These are phyloP conservation scores for Lagodon rhomboides DNA, from an alignment of 2,797 vertebrate species.

Conservation along the genomic window DNA sequence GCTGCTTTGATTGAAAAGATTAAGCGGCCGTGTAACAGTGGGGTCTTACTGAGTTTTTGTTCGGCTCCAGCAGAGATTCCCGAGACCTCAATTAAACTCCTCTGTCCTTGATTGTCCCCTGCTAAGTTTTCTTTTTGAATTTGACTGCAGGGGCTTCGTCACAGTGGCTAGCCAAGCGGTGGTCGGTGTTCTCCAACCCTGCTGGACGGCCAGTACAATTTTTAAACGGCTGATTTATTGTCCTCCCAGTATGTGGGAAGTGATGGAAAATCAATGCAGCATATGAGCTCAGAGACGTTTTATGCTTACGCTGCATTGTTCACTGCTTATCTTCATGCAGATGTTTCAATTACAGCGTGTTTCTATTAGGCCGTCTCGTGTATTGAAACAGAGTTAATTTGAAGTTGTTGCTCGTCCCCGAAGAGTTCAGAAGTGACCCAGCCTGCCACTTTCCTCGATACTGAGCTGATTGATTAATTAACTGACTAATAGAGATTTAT, in stretches of 20 bases:
- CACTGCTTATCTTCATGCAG: conserved; percentile 58
- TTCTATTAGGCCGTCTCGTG: conserved; percentile 43
- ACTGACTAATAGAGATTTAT: conserved; percentile 64
- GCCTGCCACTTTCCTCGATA: conserved; percentile 18
- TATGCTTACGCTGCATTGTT: conserved; percentile 68
- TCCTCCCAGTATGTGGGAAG: conserved; percentile 52
- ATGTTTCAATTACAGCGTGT: conserved; percentile 59
- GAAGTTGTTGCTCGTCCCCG: conserved; percentile 39
- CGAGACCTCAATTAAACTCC: conserved; percentile 69
- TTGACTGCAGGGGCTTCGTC: conserved; percentile 44
- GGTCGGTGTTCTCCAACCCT: conserved; percentile 20
- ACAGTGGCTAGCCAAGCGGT: conserved; percentile 43
- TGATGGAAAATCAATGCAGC: conserved; percentile 75
- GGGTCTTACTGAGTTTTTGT: conserved; percentile 39
- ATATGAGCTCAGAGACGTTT: conserved; percentile 48
- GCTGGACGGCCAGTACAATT: conserved; percentile 37
- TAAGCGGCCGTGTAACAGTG: conserved; percentile 45
- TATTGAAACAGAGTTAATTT: conserved; percentile 50
- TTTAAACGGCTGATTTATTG: conserved; percentile 65
- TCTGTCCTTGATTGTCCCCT: conserved; percentile 70
- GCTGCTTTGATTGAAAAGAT: conserved; percentile 68
- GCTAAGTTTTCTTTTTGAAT: conserved; percentile 53
- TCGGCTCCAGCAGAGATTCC: conserved; percentile 56
- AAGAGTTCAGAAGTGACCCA: conserved; percentile 29
- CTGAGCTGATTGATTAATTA: conserved; percentile 64